phyloP scores from a whole-genome alignment of 1,140 invertebrate species.

The Uloborus diversus region DNA sequence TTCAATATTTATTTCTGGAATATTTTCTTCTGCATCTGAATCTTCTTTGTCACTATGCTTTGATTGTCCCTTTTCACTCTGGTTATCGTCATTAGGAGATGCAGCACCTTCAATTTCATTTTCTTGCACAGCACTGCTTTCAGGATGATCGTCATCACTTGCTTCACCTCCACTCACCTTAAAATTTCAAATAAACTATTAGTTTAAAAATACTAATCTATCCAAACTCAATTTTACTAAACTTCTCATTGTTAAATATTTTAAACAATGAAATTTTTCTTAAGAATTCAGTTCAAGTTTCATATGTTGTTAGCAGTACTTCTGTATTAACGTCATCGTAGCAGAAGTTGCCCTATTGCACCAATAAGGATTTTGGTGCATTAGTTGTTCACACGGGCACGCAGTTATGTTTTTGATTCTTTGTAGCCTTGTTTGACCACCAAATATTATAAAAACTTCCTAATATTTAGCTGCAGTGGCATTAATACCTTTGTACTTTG shows the following conservation, averaged over 20 bases:
- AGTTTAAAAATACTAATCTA: background rate
- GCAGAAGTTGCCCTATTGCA: too few species aligned
- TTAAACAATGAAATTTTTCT: background rate
- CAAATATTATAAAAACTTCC: too few species aligned
- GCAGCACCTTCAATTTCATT: constrained; percentile 26
- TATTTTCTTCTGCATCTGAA: constrained; percentile 26
- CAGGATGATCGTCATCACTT: constrained; percentile 32
- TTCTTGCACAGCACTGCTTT: constrained; percentile 62
- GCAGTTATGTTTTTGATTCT: too few species aligned
- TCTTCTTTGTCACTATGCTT: constrained; percentile 45
- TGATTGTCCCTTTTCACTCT: constrained; percentile 49
- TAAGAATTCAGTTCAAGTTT: too few species aligned
- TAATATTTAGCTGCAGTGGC: too few species aligned
- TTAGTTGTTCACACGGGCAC: too few species aligned
- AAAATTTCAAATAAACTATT: background rate
- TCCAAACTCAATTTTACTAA: background rate
- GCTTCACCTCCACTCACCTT: constrained; percentile 31
- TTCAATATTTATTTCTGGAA: constrained; percentile 49
- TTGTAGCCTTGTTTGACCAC: too few species aligned
- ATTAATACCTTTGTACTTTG: too few species aligned
- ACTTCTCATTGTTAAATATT: background rate
- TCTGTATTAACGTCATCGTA: too few species aligned
- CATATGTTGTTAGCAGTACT: too few species aligned
- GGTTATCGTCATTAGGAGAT: constrained; percentile 56
- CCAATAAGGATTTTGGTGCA: too few species aligned